Evolutionary conservation across 1,140 invertebrate genomes (phyloP), one percentile per base, ranked within the genome.

Genomic region (Anastrepha ludens): DNA sequence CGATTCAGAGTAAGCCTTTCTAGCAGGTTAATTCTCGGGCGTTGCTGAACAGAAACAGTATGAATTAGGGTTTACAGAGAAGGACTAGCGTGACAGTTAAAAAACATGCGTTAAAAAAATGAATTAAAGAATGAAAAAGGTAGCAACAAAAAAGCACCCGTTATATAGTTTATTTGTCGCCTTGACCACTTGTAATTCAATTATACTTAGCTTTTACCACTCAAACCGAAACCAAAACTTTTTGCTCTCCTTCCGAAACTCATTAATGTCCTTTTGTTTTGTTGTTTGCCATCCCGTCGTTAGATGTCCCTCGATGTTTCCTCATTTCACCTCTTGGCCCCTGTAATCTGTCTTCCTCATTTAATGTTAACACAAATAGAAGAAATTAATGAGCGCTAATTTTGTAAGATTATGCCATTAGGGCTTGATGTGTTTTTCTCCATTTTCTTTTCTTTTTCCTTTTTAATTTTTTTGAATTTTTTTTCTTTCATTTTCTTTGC

Each of bases 361-460:
- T 87, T 87, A 81, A 87, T 87, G 59, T 81, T 65, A 64, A 85
- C 50, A 64, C 60, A 78, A 85, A 81, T 60, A 62, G 60, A 89
- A 89, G 90, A 91, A 92, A 91, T 92, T 91, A 92, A 92, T 91
- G 91, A 92, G 91, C 88, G 91, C 91, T 91, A 92, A 92, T 92
- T 92, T 92, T 91, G 90, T 90, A 87, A 92, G 90, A 92, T 92
- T 91, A 92, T 44, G 59, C 85, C 85, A 60, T 86, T 86, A 85
- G 58, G 58, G 17, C 44, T 81, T 81, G 47, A 8, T 81, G 17
- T 81, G 5, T 62, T 86, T 15, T 86, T 41, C 59, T 62, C 39
- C 17, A 13, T 29, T 74, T 74, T 74, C 39, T 0, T 39, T 41
- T 74, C 39, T 58, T 85, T 59, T 85, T 85, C 9, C 58, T 85